These are phyloP conservation scores for Fulica atra DNA, from an alignment of 2,113 vertebrate genomes.

Conservation along the genomic window DNA sequence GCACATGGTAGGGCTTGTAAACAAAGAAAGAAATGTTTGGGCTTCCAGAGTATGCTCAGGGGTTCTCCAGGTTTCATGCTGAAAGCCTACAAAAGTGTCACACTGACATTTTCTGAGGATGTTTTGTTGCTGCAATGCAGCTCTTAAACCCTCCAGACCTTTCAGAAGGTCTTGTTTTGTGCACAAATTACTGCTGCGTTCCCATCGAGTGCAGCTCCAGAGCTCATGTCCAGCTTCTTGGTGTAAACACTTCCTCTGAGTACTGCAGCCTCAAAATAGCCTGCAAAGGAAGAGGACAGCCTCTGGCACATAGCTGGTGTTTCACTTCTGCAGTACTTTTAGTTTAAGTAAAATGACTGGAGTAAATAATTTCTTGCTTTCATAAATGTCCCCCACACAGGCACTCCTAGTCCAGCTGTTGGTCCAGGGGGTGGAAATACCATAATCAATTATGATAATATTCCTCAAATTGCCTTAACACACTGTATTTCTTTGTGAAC, in stretches of 20 bases:
- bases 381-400: neutral
- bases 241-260: neutral
- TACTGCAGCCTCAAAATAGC: neutral
- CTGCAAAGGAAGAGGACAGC: neutral
- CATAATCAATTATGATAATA: neutral
- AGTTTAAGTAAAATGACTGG: neutral
- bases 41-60: neutral
- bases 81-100: neutral
- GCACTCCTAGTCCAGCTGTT: neutral
- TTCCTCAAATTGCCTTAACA: neutral
- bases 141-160: conserved; percentile 4
- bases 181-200: neutral
- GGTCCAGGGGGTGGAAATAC: neutral
- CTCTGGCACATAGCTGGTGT: neutral
- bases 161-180: neutral
- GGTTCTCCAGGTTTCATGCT: neutral
- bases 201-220: neutral
- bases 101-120: neutral
- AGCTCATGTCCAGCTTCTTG: neutral
- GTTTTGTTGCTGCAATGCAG: neutral
- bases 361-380: neutral
- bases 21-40: neutral
- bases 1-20: neutral
- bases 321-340: neutral
- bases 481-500: neutral